These are phyloP conservation scores for Zootoca vivipara DNA, from an alignment of 2,113 vertebrate genomes.

Conservation along the genomic window DNA sequence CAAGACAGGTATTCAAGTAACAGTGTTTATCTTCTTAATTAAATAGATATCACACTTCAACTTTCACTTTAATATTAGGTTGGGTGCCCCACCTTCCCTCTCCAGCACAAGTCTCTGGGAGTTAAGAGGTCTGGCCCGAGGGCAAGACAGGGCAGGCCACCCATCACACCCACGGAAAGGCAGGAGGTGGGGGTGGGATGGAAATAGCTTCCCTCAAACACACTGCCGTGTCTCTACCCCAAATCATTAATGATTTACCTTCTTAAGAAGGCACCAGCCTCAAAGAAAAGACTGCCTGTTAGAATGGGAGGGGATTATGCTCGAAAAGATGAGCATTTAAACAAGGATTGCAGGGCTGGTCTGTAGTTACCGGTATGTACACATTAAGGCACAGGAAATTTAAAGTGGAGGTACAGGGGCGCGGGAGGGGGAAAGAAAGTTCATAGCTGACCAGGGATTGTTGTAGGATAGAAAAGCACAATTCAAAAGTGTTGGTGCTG, in stretches of 20 bases:
- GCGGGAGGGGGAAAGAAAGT: too few relatives aligned
- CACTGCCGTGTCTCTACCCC: background rate
- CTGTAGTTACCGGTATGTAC: background rate
- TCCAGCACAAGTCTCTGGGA: background rate
- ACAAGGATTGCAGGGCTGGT: background rate
- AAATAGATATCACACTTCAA: background rate
- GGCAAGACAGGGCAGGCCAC: background rate
- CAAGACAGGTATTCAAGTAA: slow-evolving; percentile 2
- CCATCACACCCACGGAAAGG: background rate
- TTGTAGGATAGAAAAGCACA: background rate
- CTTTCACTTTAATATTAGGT: background rate
- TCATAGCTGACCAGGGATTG: background rate
- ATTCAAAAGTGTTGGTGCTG: too few relatives aligned
- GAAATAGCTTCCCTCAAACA: background rate
- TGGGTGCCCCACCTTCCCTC: background rate
- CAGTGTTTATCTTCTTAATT: background rate
- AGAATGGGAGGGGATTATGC: background rate
- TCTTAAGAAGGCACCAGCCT: background rate
- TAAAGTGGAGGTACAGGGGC: too few relatives aligned
- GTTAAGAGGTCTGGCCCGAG: background rate
- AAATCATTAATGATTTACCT: background rate
- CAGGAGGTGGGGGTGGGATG: background rate
- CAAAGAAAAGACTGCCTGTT: background rate
- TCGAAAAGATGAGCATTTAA: background rate
- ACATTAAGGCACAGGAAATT: background rate